Conservation (phyloP, 2,113 vertebrate genomes). For the Grallaria varia region DNA sequence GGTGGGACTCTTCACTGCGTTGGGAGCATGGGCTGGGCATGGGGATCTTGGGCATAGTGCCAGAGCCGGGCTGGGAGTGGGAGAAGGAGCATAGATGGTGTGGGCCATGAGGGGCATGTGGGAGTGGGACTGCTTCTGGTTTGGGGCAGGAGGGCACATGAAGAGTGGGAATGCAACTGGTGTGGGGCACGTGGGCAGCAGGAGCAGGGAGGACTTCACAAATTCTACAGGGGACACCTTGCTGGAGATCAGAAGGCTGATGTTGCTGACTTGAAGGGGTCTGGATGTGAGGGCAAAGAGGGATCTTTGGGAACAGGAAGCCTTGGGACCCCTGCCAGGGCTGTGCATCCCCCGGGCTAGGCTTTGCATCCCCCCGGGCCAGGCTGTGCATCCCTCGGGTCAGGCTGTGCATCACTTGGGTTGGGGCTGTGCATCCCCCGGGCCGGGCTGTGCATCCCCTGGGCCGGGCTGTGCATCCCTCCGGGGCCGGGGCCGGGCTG, state of each 20-base stretch:
- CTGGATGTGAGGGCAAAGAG: not conserved
- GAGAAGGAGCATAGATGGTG: not conserved
- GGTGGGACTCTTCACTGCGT: not conserved
- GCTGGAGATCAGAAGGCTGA: not conserved
- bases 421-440: not conserved
- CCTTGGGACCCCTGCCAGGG: not conserved
- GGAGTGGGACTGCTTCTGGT: not conserved
- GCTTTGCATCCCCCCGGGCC: too few species aligned
- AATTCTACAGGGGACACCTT: not conserved
- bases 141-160: not conserved
- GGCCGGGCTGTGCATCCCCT: not conserved
- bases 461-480: too few species aligned
- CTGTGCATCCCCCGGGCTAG: not conserved
- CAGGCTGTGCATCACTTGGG: not conserved
- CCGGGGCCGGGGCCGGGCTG: not conserved
- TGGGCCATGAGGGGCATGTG: not conserved
- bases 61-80: not conserved
- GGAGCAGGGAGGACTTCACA: not conserved
- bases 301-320: not conserved
- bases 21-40: not conserved
- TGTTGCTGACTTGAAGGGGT: rapidly evolving
- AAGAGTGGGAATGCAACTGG: not conserved
- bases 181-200: rapidly evolving
- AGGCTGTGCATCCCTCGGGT: not conserved
- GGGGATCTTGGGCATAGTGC: not conserved